Evolutionary conservation across 2,888 invertebrate genomes (phyloP).

Genomic region (Cheilosia vernalis): DNA sequence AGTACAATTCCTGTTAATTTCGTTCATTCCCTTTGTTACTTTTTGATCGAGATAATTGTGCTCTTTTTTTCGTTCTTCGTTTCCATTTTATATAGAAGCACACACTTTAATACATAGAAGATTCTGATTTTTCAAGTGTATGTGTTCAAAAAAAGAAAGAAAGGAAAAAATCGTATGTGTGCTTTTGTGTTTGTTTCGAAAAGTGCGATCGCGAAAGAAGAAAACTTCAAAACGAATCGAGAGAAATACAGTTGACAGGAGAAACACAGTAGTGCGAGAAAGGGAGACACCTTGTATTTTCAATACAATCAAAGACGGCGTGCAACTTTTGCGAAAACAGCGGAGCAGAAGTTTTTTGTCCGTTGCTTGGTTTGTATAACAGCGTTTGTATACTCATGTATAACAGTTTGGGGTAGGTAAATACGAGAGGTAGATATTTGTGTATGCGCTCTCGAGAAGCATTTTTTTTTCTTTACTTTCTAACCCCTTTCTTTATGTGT

Average conservation of each 20-base stretch:
- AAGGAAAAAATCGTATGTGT: constrained; percentile 39
- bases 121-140: constrained; percentile 49
- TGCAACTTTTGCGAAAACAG: constrained; percentile 64
- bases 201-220: constrained; percentile 63
- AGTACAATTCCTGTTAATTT: constrained; percentile 68
- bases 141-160: constrained; percentile 30
- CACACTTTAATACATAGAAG: constrained; percentile 36
- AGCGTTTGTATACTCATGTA: constrained; percentile 38
- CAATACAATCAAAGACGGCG: constrained; percentile 48
- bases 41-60: constrained; percentile 64
- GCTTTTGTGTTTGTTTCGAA: constrained; percentile 61
- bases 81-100: constrained; percentile 34
- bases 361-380: constrained; percentile 69
- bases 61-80: constrained; percentile 32
- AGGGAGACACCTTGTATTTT: constrained; percentile 27
- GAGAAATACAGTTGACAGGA: constrained; percentile 41
- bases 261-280: constrained; percentile 14
- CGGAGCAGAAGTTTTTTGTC: constrained; percentile 57
- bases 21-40: constrained; percentile 70
- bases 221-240: constrained; percentile 60
- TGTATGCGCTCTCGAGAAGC: constrained; percentile 39
- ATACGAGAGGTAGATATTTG: constrained; percentile 49
- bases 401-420: constrained; percentile 57
- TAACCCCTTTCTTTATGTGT: constrained; percentile 66
- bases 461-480: constrained; percentile 65